Base-by-base conservation (phyloP, 2,113 vertebrate genomes). In the Terrapene triunguis region DNA sequence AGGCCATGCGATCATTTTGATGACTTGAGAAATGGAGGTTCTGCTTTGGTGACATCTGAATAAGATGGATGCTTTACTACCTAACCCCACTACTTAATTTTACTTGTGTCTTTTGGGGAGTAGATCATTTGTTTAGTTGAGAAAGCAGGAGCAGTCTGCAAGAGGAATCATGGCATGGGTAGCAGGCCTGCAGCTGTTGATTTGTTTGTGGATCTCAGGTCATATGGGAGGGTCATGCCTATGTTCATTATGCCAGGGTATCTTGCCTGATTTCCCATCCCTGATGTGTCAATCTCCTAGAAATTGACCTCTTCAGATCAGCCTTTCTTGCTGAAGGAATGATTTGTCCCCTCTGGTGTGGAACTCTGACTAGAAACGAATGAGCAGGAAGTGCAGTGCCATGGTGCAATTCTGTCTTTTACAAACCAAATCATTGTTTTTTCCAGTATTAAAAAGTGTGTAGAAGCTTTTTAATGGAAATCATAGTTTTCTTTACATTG, bases 21-120 rank as follows among this genome's bases (percentile, higher is more conserved):
- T 0, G 0, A 2, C 53, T 38, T 88, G 2, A 5, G 9, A 81
- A 38, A 78, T 88, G 19, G 44, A 1, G 2, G 1, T 42, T 82
- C 5, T 76, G 42, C 72, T 25, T 69, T 9, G 3, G 2, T 79
- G 0, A 27, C 84, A 57, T 10, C 10, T 38, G 87, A 88, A 54
- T 2, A 59, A 2, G 11, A 19, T 6, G 10, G 74, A 29, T 25
- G 9, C 5, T 27, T 76, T 57, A 19, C 7, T n/a, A 69, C 65
- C 35, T 17, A n/a, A n/a, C 35, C 6, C 65, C 10, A 44, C 38
- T 8, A 25, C n/a, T 76, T 42, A 76, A 25, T 74, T 76, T 53
- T 19, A 74, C 4, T 1, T 69, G 42, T n/a, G 16, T 6, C 8
- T 82, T 91, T 32, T 72, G 6, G n/a, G 69, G 10, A 72, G 65